Evolutionary conservation across 2,113 vertebrate genomes (phyloP).

Genomic region (Silurus glanis): DNA sequence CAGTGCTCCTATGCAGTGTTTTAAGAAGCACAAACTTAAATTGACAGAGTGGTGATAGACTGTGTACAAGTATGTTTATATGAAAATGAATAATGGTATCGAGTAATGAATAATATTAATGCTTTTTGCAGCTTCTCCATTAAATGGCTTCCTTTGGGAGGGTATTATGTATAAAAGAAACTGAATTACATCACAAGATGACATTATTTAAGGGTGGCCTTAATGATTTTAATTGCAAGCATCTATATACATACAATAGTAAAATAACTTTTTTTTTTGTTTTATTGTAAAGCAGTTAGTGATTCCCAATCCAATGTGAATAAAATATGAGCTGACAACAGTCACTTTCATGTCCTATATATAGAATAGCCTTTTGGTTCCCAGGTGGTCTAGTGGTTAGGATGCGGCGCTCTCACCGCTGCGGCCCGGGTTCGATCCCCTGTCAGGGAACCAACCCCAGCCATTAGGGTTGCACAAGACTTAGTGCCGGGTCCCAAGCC

Average conservation of each 20-base stretch:
- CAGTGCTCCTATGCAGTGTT: conserved; percentile 6
- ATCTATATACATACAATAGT: not conserved
- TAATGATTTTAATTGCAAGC: not conserved
- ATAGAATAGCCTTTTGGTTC: no score
- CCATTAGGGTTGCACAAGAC: no score
- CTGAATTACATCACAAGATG: not conserved
- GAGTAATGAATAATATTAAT: not conserved
- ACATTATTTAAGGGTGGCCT: not conserved
- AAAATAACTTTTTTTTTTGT: not conserved
- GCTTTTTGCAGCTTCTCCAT: not conserved
- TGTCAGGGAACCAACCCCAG: no score
- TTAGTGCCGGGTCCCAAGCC: no score
- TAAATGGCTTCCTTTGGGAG: not conserved
- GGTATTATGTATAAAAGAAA: not conserved
- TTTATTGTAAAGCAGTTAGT: not conserved
- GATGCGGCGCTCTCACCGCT: no score
- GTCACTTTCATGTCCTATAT: conserved; percentile 29
- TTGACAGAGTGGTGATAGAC: conserved; percentile 13
- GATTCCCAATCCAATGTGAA: not conserved
- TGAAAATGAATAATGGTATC: not conserved
- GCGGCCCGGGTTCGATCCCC: no score
- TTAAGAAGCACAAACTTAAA: conserved; percentile 17
- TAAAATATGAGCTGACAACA: not conserved
- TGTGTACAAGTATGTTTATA: conserved; percentile 5
- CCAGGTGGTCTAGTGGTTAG: no score